phyloP scores from a whole-genome alignment of 1,140 invertebrate species.

The Drosophila subobscura region DNA sequence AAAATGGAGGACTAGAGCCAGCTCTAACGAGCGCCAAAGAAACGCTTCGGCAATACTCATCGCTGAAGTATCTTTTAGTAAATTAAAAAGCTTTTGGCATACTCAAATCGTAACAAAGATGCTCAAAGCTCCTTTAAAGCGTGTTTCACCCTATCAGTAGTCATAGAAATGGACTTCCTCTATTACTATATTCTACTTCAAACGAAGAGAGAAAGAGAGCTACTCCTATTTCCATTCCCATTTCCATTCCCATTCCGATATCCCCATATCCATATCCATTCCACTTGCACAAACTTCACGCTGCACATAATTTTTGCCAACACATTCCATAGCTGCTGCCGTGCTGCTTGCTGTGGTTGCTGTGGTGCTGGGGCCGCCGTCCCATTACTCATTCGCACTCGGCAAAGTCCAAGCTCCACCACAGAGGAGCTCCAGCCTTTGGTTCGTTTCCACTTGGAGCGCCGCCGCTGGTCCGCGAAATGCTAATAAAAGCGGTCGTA shows the following conservation, averaged over 20 bases:
- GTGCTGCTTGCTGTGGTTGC: too few species aligned
- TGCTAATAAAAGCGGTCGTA: slow-evolving; percentile 83
- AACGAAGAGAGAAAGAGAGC: slow-evolving; percentile 1
- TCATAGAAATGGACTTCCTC: too few species aligned
- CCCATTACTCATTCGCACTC: slow-evolving; percentile 74
- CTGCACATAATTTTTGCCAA: slow-evolving; percentile 72
- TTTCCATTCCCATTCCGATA: not conserved
- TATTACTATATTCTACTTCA: too few species aligned
- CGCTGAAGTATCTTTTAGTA: too few species aligned
- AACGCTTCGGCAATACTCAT: too few species aligned
- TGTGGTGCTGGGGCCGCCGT: slow-evolving; percentile 38
- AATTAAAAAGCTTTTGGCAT: too few species aligned
- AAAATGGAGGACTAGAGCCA: too few species aligned
- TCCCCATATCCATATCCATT: slow-evolving; percentile 21
- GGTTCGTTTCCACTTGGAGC: slow-evolving; percentile 47
- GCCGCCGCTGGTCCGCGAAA: slow-evolving; percentile 65
- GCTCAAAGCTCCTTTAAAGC: too few species aligned
- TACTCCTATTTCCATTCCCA: not conserved
- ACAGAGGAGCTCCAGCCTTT: slow-evolving; percentile 1
- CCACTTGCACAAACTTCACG: slow-evolving; percentile 54
- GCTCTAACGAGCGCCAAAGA: too few species aligned
- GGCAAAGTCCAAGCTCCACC: slow-evolving; percentile 6
- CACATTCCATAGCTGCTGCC: slow-evolving; percentile 66
- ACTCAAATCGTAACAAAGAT: too few species aligned
- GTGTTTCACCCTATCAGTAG: too few species aligned